Base-by-base conservation (phyloP, 1,140 invertebrate genomes). In the Eurytemora carolleeae region DNA sequence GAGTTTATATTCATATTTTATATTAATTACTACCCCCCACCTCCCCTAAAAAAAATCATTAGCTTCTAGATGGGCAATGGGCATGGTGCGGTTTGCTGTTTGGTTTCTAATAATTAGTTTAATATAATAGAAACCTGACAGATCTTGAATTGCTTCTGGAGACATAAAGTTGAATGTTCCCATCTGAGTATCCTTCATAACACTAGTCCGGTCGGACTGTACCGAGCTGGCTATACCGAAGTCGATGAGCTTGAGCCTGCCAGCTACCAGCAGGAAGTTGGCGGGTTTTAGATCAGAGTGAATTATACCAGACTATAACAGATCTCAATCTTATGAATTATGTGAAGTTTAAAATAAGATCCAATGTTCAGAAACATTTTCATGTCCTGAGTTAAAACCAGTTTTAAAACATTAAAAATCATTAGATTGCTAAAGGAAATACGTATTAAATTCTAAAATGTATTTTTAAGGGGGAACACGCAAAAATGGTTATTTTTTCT, bases 81-180 rank as follows among this genome's bases (percentile, higher is more conserved):
- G 20, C 23, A 55, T 55, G 16, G 19, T 19, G 16, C 67, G 66
- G 63, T 69, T 72, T 15, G 72, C 69, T 61, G 73, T 74, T 64
- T 73, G 26, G 71, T 72, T 57, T 71, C 72, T 20, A 74, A 71
- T 26, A 52, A 55, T 59, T 31, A 53, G 22, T 53, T 60, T 20
- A 24, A 25, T 25, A 44, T 12, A 22, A 63, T 63, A 64, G 61
- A 79, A 76, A 44, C 31, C 31, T 12, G 31, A 44, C 31, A 44
- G n/a, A 44, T 44, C 31, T 69, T 77, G 76, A 63, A 95, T 76
- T 1, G 90, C 86, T 77, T 98, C 94, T 0, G 94, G 94, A 72
- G 89, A 92, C 71, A 97, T 97, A 72, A 93, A 97, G 73, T 93
- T 95, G 67, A 88, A 82, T 0, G 93, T 97, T 23, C 94, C 93